These are phyloP conservation scores for Tachysurus fulvidraco DNA, from an alignment of 2,113 vertebrate species.

Conservation along the genomic window DNA sequence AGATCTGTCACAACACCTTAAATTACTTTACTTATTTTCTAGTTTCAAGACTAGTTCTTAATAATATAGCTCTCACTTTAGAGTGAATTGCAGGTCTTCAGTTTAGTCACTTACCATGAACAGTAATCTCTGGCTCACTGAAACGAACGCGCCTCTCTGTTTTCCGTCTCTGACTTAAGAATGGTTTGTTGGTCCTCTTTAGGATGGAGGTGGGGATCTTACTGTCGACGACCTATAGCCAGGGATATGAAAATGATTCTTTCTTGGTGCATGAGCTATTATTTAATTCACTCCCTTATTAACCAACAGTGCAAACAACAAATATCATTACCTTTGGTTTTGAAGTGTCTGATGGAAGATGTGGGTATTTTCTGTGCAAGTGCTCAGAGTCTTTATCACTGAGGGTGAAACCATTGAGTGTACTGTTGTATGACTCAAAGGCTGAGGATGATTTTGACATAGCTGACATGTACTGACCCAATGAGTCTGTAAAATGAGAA, in stretches of 20 bases:
- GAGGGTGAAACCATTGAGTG: conserved; percentile 64
- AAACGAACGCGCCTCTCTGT: conserved; percentile 83
- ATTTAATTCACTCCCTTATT: neutral
- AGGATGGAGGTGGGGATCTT: conserved; percentile 84
- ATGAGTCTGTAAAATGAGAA: conserved; percentile 67
- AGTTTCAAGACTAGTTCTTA: conserved; percentile 31
- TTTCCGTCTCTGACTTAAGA: conserved; percentile 67
- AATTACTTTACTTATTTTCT: conserved; percentile 44
- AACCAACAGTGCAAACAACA: too few relatives aligned
- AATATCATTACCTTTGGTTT: conserved; percentile 71
- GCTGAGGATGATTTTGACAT: conserved; percentile 73
- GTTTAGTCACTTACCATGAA: conserved; percentile 76
- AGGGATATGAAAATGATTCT: neutral
- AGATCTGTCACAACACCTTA: conserved; percentile 54
- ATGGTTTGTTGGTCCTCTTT: conserved; percentile 67
- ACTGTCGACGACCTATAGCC: conserved; percentile 62
- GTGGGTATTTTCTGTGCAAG: conserved; percentile 70
- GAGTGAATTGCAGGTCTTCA: neutral
- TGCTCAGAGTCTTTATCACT: conserved; percentile 71
- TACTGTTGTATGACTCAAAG: conserved; percentile 66
- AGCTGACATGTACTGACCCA: conserved; percentile 75
- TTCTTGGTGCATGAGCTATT: neutral
- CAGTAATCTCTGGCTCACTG: conserved; percentile 81
- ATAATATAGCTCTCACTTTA: conserved; percentile 10
- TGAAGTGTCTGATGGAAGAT: conserved; percentile 61